phyloP scores from a whole-genome alignment of 2,888 invertebrate species.

The Galerucella nymphaeae region DNA sequence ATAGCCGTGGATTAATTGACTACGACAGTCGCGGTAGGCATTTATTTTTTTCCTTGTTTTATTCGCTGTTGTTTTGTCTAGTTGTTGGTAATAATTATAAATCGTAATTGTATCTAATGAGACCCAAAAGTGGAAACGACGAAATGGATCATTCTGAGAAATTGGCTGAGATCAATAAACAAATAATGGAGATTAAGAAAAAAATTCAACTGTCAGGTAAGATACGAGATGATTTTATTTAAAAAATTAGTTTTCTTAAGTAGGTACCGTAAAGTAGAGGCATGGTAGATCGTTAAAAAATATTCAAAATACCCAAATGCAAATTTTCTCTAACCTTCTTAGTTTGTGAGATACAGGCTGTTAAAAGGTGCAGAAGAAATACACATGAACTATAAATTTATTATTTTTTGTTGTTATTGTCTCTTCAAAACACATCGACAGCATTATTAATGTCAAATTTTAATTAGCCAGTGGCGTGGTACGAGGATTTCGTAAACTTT shows the following conservation, averaged over 20 bases:
- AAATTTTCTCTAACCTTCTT: too few species aligned
- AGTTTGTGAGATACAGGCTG: too few species aligned
- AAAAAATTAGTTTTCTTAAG: neutral
- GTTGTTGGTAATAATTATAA: constrained; percentile 6
- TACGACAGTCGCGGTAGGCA: neutral
- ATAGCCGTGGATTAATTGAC: constrained; percentile 50
- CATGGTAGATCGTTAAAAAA: too few species aligned
- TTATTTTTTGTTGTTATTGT: too few species aligned
- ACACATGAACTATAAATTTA: too few species aligned
- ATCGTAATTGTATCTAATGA: constrained; percentile 46
- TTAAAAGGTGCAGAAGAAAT: too few species aligned
- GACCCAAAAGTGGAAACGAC: constrained; percentile 68
- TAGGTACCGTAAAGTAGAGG: too few species aligned
- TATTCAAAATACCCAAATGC: too few species aligned
- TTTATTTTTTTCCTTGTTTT: neutral
- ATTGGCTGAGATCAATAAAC: constrained; percentile 74
- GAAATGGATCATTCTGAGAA: constrained; percentile 63
- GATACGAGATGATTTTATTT: constrained; percentile 2
- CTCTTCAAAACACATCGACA: too few species aligned
- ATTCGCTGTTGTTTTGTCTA: neutral
- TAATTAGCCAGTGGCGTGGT: too few species aligned
- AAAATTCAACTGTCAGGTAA: constrained; percentile 86
- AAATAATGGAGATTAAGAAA: constrained; percentile 87
- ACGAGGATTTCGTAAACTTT: too few species aligned
- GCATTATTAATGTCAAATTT: too few species aligned